Conservation (phyloP, 2,113 vertebrate genomes). For the Bubo blakistoni region DNA sequence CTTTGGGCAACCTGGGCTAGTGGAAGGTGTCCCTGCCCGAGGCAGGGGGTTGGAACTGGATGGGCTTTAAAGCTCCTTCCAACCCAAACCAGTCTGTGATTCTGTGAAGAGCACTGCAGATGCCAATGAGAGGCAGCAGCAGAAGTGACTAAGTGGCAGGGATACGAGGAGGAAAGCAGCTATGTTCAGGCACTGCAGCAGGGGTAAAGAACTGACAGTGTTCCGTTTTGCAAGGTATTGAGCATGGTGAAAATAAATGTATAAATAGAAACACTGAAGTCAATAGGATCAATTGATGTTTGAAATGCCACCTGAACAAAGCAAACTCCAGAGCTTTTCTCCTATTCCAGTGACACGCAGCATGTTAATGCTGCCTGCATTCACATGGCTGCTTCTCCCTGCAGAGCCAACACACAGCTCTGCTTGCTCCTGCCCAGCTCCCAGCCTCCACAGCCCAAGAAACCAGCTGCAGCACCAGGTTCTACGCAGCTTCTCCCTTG, state of each 20-base stretch:
- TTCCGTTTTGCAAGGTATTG: not conserved
- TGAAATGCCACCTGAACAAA: not conserved
- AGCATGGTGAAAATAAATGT: not conserved
- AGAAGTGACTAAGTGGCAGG: not conserved
- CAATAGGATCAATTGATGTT: too few species aligned
- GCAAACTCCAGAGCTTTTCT: rapidly evolving
- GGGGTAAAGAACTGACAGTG: not conserved
- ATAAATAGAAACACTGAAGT: not conserved
- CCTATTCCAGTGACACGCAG: not conserved
- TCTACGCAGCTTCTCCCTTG: not conserved
- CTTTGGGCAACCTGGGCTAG: too few species aligned
- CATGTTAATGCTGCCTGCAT: not conserved
- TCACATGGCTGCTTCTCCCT: not conserved
- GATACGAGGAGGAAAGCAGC: not conserved
- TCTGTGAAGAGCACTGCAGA: not conserved
- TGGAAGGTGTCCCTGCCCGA: too few species aligned
- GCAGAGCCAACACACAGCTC: not conserved
- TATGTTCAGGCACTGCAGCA: not conserved
- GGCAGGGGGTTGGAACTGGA: too few species aligned
- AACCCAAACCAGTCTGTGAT: too few species aligned
- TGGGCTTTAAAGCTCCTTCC: too few species aligned
- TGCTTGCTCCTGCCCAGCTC: not conserved
- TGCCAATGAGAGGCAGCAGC: not conserved
- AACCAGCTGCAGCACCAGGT: not conserved
- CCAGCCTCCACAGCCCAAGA: not conserved